Conservation (phyloP, 2,797 vertebrate genomes). For the Ctenochaetus hawaiiensis region DNA sequence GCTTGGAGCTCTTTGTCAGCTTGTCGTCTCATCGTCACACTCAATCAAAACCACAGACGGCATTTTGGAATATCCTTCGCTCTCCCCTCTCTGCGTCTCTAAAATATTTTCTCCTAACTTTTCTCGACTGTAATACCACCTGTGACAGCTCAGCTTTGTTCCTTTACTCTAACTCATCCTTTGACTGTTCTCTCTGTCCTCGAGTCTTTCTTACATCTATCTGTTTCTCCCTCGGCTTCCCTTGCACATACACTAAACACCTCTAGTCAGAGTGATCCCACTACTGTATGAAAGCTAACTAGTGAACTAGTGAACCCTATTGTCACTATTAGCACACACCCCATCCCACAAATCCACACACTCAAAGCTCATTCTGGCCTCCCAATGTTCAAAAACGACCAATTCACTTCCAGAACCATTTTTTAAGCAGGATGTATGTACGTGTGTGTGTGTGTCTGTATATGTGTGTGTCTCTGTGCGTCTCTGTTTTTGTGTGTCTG, state of each 20-base stretch:
- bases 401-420: slow-evolving; percentile 77
- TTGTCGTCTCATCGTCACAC: slow-evolving; percentile 40
- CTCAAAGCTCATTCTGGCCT: slow-evolving; percentile 66
- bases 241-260: slow-evolving; percentile 37
- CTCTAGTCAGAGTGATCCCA: slow-evolving; percentile 32
- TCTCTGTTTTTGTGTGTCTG: slow-evolving; percentile 22
- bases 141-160: neutral
- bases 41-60: slow-evolving; percentile 24
- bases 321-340: slow-evolving; percentile 35
- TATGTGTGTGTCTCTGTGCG: slow-evolving; percentile 28
- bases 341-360: slow-evolving; percentile 27
- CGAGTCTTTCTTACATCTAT: slow-evolving; percentile 28
- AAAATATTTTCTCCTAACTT: slow-evolving; percentile 2
- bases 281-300: slow-evolving; percentile 51
- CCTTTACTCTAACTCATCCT: slow-evolving; percentile 19
- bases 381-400: slow-evolving; percentile 56
- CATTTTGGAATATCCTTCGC: slow-evolving; percentile 46
- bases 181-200: slow-evolving; percentile 10
- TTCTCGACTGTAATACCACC: slow-evolving; percentile 7
- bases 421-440: slow-evolving; percentile 50
- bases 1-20: slow-evolving; percentile 66
- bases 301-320: slow-evolving; percentile 47
- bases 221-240: slow-evolving; percentile 21
- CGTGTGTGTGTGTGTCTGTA: slow-evolving; percentile 19
- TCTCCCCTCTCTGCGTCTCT: neutral